Evolutionary conservation across 2,888 invertebrate species (phyloP).

Genomic region (Hipparchia semele): DNA sequence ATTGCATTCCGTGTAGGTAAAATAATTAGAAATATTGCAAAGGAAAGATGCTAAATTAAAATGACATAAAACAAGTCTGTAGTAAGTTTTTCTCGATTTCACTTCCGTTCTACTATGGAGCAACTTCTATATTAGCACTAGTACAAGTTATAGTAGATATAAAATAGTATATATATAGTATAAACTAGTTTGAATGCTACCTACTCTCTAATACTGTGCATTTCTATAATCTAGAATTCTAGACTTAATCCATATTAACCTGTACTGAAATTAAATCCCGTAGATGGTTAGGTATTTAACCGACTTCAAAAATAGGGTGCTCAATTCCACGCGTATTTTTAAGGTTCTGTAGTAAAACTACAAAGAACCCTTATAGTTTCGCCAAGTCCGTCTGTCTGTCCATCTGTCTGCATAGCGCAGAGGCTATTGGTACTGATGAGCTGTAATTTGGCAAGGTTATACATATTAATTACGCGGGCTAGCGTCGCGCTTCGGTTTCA

Average conservation of each 20-base stretch:
- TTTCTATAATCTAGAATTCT: background rate
- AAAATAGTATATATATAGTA: background rate
- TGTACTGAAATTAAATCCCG: background rate
- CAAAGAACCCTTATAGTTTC: too few species aligned
- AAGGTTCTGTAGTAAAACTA: too few species aligned
- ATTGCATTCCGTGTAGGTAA: background rate
- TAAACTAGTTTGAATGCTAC: background rate
- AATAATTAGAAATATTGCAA: background rate
- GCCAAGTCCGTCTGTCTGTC: too few species aligned
- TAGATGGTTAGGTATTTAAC: too few species aligned
- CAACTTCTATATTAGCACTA: constrained; percentile 11
- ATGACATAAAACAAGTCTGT: constrained; percentile 13
- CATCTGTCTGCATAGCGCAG: too few species aligned
- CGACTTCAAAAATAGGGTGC: too few species aligned
- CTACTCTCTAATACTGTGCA: background rate
- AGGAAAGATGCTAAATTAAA: constrained; percentile 6
- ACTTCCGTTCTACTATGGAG: constrained; percentile 19
- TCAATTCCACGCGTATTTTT: too few species aligned
- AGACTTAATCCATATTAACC: background rate
- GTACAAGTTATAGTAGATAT: background rate
- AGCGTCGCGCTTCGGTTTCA: too few species aligned
- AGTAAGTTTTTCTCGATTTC: constrained; percentile 15
- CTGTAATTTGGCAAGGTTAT: too few species aligned
- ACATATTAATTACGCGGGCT: too few species aligned
- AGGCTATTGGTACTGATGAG: too few species aligned